Evolutionary conservation across 2,113 vertebrate species (phyloP).

Genomic region (human (Homo sapiens)): GRCh38 chr1:18540001-18540500

Average conservation of each 20-base stretch:
- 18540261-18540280: not conserved
- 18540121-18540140: not conserved
- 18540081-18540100: not conserved
- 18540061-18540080: too few species aligned
- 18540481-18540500: not conserved
- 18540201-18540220: fast-evolving
- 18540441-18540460: fast-evolving
- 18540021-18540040: too few species aligned
- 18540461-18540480: not conserved
- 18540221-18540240: not conserved
- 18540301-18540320: not conserved
- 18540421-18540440: not conserved
- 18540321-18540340: not conserved
- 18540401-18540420: fast-evolving
- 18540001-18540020: not conserved
- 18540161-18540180: not conserved
- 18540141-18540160: not conserved
- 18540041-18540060: fast-evolving
- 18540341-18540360: not conserved
- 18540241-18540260: not conserved
- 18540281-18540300: not conserved
- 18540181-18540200: not conserved
- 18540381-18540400: too few species aligned
- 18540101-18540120: constrained; percentile 7
- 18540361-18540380: fast-evolving